Evolutionary conservation across 2,888 invertebrate genomes (phyloP).

Genomic region (Baccha elongata): DNA sequence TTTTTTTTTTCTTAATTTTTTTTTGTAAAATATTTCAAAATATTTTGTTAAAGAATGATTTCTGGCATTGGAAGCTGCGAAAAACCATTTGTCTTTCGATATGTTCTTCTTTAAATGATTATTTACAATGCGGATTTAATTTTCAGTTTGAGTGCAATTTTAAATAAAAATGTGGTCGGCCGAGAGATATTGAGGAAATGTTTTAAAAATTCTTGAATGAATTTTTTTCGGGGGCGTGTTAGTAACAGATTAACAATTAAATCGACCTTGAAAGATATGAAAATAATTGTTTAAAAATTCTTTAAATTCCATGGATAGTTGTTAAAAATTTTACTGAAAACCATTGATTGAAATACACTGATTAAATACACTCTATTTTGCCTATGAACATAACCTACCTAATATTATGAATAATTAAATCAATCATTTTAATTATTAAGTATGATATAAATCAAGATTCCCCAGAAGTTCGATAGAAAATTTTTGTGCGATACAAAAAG

Average conservation of each 20-base stretch:
- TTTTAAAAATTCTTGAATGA: slow-evolving; percentile 6
- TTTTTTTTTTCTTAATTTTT: not conserved
- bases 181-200: slow-evolving; percentile 12
- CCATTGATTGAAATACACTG: too few relatives aligned
- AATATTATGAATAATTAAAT: too few relatives aligned
- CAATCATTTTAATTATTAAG: too few relatives aligned
- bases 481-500: too few relatives aligned
- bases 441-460: too few relatives aligned
- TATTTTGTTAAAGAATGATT: slow-evolving; percentile 60
- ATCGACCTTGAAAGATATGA: slow-evolving; percentile 6
- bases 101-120: slow-evolving; percentile 21
- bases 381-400: too few relatives aligned
- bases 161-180: slow-evolving; percentile 16
- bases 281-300: too few relatives aligned
- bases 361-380: too few relatives aligned
- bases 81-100: slow-evolving; percentile 60
- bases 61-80: slow-evolving; percentile 54
- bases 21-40: slow-evolving; percentile 42
- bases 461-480: too few relatives aligned
- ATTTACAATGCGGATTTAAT: slow-evolving; percentile 36
- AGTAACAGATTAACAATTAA: not conserved
- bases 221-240: too few relatives aligned
- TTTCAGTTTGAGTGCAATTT: slow-evolving; percentile 5
- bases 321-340: too few relatives aligned
- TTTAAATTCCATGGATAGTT: too few relatives aligned